Conservation (phyloP, 2,113 vertebrate genomes). For the Macroglossus sobrinus region DNA sequence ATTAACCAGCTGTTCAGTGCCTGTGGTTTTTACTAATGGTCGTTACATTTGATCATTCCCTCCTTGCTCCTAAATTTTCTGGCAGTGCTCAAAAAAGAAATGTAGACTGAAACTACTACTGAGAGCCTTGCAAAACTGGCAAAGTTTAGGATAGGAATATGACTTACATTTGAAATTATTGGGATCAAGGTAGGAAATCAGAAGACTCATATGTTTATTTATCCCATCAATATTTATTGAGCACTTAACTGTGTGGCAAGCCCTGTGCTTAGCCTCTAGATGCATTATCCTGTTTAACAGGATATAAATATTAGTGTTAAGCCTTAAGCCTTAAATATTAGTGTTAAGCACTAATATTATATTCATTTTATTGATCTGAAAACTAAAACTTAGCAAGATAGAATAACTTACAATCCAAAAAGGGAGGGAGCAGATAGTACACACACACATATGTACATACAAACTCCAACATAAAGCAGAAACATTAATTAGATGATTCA, state of each 20-base stretch:
- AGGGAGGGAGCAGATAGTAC: neutral
- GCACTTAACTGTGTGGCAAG: neutral
- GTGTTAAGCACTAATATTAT: neutral
- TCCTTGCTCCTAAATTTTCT: conserved; percentile 40
- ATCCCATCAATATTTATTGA: neutral
- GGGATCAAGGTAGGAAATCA: neutral
- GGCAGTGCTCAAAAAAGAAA: neutral
- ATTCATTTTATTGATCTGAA: neutral
- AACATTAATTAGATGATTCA: neutral
- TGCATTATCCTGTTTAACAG: neutral
- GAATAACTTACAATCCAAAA: neutral
- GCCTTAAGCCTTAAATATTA: neutral
- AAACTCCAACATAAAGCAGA: neutral
- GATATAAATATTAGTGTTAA: neutral
- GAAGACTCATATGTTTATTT: neutral
- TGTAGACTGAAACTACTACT: neutral
- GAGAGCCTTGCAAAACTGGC: neutral
- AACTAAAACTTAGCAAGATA: neutral
- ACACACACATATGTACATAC: neutral
- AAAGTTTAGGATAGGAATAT: neutral
- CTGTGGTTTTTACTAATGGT: conserved; percentile 55
- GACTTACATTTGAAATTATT: neutral
- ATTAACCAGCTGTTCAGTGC: conserved; percentile 5
- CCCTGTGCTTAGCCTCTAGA: neutral
- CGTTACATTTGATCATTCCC: conserved; percentile 49